Evolutionary conservation across 2,113 vertebrate genomes (phyloP), one percentile per base, ranked within the genome.

Genomic region (Planiliza haematocheilus): DNA sequence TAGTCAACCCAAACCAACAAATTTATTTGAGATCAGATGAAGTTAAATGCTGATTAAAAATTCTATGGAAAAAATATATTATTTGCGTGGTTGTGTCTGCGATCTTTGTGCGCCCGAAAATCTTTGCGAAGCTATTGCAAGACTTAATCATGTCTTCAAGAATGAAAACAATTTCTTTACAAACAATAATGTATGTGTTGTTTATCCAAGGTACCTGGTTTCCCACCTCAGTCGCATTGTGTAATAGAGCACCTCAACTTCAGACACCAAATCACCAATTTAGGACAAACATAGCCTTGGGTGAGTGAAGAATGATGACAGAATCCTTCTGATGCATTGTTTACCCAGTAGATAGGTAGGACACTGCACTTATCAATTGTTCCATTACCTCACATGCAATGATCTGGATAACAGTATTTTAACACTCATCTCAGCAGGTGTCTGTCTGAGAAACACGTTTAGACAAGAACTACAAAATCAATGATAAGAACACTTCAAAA

Each of bases 331-430:
- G 82, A 67, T 69, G 62, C 65, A 62, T 71, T 88, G 65, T 87
- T 81, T 86, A 82, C 69, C 59, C 11, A 48, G 60, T n/a, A 51
- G 71, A 61, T 20, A 51, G 24, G 67, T 48, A 13, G 39, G 61
- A 63, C 50, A 74, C 43, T 30, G 24, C 24, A 30, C 77, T 86
- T 82, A 80, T 77, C 77, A 88, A 55, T 85, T 83, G 83, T 86
- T 82, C 81, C 76, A 88, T 84, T 85, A 87, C 84, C 76, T 87
- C 82, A 85, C 70, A 89, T 77, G 69, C 82, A 87, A 77, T 74
- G 67, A 82, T 81, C 79, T 86, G 79, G 65, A 87, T 91, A 88
- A 85, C 83, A 76, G 86, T 82, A 89, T 82, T 85, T 86, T 80
- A 70, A 85, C 79, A 76, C 85, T 82, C 72, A 70, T 83, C 67